Evolutionary conservation across 2,113 vertebrate species (phyloP), one percentile per base, ranked within the genome.

Genomic region (Trichechus manatus): DNA sequence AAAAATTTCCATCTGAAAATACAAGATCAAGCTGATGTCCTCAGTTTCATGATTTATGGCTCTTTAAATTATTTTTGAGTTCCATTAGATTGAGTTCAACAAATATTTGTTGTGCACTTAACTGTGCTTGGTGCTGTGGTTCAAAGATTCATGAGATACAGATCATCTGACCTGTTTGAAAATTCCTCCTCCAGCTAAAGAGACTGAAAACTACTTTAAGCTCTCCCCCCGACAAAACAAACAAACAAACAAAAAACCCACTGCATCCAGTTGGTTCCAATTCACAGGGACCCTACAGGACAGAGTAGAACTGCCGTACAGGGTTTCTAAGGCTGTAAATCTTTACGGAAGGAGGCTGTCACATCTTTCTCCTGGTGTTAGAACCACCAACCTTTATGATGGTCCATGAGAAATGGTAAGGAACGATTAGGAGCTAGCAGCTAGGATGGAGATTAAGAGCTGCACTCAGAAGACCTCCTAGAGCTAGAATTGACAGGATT

Each of bases 1-100:
- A 91, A 93, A 39, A 87, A 19, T 80, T 94, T 80, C 22, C 36
- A 85, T 59, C 19, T 83, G 77, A 90, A 91, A 90, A 74, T 53
- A 59, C 50, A 17, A 27, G 44, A 25, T 13, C 4, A 44, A 59
- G 88, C 14, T 47, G 78, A 59, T 83, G 11, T 61, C 22, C 59
- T 94, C 44, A 50, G 74, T 80, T 83, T 91, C 8, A 25, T 29
- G 23, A 6, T 80, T 85, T 80, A 83, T 81, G 70, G 3, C 66
- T 88, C 50, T 89, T 87, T 89, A 74, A 44, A 27, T 74, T 81
- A 50, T 87, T 91, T 59, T 70, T 63, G 39, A 79, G 56, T 78
- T 82, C 50, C 56, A 7, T 80, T 96, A 61, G 75, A 36, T 94
- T 90, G 74, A 23, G 23, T 44, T 94, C 42, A 19, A 50, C 19